These are phyloP conservation scores for Phalacrocorax aristotelis DNA, from an alignment of 2,113 vertebrate genomes.

Conservation along the genomic window DNA sequence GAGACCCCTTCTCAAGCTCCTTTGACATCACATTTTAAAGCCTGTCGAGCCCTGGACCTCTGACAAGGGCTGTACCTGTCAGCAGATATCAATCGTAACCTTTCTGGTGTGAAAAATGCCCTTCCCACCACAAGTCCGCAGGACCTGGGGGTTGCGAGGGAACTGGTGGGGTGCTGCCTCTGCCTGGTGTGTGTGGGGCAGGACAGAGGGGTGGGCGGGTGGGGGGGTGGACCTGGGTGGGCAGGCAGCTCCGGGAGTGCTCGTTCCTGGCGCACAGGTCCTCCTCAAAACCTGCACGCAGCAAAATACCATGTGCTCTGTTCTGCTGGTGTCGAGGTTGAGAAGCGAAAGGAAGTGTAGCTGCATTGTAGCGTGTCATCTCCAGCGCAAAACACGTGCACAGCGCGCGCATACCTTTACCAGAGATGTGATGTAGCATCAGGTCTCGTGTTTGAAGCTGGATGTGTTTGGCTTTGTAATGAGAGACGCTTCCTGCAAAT, in stretches of 20 bases:
- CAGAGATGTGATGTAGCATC: background rate
- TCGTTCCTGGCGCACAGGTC: background rate
- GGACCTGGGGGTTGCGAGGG: background rate
- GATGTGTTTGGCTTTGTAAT: background rate
- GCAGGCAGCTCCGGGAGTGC: fast-evolving
- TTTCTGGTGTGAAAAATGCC: background rate
- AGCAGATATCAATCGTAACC: background rate
- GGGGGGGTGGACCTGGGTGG: fast-evolving
- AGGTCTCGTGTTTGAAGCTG: background rate
- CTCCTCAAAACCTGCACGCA: background rate
- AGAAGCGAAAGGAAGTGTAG: background rate
- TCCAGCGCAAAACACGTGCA: background rate
- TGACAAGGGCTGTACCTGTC: background rate
- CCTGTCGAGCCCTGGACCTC: background rate
- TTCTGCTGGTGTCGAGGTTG: background rate
- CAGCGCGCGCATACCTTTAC: fast-evolving
- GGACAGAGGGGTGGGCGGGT: background rate
- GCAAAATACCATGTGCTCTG: fast-evolving
- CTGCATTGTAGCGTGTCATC: background rate
- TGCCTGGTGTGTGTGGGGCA: background rate
- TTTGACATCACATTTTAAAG: background rate
- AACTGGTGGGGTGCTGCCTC: background rate
- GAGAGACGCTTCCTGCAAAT: background rate
- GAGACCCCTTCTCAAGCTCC: background rate
- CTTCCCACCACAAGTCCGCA: fast-evolving